Base-by-base conservation (phyloP, 2,888 invertebrate genomes). In the Microctonus aethiopoides region DNA sequence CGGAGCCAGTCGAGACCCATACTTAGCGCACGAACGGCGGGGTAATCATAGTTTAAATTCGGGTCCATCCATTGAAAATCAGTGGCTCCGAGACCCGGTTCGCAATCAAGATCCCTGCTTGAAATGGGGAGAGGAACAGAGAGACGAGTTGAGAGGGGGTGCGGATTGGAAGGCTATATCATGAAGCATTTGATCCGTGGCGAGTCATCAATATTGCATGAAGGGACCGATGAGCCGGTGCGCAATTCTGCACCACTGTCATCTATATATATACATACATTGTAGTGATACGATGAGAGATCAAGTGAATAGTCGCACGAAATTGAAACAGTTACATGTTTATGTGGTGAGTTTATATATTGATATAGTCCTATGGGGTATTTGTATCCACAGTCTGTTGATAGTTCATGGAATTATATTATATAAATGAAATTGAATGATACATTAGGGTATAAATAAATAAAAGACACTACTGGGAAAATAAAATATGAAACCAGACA, bases 31-130 rank as follows among this genome's bases (percentile, higher is more conserved):
- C 75, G 73, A 76, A 77, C 76, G 78, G 78, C 75, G 66, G 79
- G 82, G 79, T 82, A 86, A 86, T 86, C 84, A 86, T 86, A 85
- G 86, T 86, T 86, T 86, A 86, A 86, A 86, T 85, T 85, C 83
- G 84, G 81, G 80, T 84, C 79, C 83, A 83, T 82, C 85, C 83
- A 86, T 86, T 86, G 86, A 85, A 86, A 86, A 86, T 86, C 86
- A 86, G 84, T 82, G 83, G 84, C 82, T 83, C 80, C 80, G 80
- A 81, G 54, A 24, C 80, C 80, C 78, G 83, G 79, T 81, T 83
- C 79, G 81, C 85, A 83, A 84, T 83, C 84, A 82, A 82, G 81
- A 81, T 83, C 80, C 76, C 67, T 13, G 56, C 61, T 64, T 77
- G 72, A 76, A 75, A 74, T 74, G 76, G 69, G 61, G 60, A 29